phyloP scores from a whole-genome alignment of 2,888 invertebrate species.

The Drosophila rubida region DNA sequence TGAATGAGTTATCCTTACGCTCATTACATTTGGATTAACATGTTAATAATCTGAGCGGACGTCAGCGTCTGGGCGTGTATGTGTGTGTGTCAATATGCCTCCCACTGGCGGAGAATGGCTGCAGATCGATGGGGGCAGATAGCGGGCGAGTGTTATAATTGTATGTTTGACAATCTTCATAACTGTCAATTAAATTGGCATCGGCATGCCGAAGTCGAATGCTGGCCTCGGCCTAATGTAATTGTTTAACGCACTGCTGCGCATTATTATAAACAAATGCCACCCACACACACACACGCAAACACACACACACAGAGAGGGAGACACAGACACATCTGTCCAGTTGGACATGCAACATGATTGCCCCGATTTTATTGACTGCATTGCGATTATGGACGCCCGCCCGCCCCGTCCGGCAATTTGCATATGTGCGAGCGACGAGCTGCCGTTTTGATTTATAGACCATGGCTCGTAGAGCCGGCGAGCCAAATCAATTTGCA shows the following conservation, averaged over 20 bases:
- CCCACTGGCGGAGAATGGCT: conserved; percentile 30
- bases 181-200: conserved; percentile 79
- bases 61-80: conserved; percentile 1
- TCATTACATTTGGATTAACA: conserved; percentile 78
- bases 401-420: conserved; percentile 38
- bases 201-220: conserved; percentile 44
- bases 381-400: conserved; percentile 45
- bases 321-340: conserved; percentile 20
- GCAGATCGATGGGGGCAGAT: conserved; percentile 60
- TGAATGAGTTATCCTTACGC: conserved; percentile 69
- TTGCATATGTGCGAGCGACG: conserved; percentile 52
- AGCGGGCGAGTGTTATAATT: conserved; percentile 71
- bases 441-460: conserved; percentile 64
- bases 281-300: conserved; percentile 24
- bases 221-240: conserved; percentile 58
- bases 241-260: conserved; percentile 73
- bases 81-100: conserved; percentile 4
- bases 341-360: conserved; percentile 53
- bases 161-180: conserved; percentile 79
- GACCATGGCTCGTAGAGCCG: conserved; percentile 27
- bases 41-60: conserved; percentile 62
- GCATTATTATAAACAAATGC: conserved; percentile 73
- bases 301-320: background rate
- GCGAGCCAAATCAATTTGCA: conserved; percentile 50
- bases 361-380: conserved; percentile 71